Conservation (phyloP, 2,797 vertebrate genomes). For the Loris lydekkerianus region DNA sequence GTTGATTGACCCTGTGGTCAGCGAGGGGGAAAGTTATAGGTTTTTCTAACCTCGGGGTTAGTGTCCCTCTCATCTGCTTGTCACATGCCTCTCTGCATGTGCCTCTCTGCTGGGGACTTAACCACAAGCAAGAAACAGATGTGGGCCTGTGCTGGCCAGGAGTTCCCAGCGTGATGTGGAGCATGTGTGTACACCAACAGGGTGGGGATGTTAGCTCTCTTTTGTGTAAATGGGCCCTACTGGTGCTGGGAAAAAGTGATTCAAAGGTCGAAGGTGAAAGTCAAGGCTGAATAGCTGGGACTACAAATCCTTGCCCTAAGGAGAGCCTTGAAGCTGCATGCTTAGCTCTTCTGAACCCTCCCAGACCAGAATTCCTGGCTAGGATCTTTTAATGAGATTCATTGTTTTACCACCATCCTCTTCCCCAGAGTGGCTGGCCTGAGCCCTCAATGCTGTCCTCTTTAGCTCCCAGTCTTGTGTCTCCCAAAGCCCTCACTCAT, state of each 20-base stretch:
- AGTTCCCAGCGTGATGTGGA: not conserved
- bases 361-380: not conserved
- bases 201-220: not conserved
- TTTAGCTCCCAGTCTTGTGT: not conserved
- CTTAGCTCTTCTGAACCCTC: not conserved
- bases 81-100: slow-evolving; percentile 57
- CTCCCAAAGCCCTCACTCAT: not conserved
- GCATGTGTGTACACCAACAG: rapidly evolving
- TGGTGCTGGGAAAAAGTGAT: not conserved
- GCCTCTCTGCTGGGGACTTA: slow-evolving; percentile 24
- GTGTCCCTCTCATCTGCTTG: slow-evolving; percentile 50
- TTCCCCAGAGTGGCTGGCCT: not conserved
- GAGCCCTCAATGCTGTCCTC: not conserved
- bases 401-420: not conserved
- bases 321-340: not conserved
- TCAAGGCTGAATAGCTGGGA: not conserved
- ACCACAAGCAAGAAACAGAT: slow-evolving; percentile 19
- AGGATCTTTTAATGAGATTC: slow-evolving; percentile 9
- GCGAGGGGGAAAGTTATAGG: not conserved
- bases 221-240: not conserved
- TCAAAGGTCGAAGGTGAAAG: not conserved
- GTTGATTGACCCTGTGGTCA: slow-evolving; percentile 44
- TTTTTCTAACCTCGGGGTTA: slow-evolving; percentile 67
- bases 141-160: not conserved
- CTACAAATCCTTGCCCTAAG: not conserved